Evolutionary conservation across 2,113 vertebrate genomes (phyloP).

Genomic region (Sinocyclocheilus anshuiensis): DNA sequence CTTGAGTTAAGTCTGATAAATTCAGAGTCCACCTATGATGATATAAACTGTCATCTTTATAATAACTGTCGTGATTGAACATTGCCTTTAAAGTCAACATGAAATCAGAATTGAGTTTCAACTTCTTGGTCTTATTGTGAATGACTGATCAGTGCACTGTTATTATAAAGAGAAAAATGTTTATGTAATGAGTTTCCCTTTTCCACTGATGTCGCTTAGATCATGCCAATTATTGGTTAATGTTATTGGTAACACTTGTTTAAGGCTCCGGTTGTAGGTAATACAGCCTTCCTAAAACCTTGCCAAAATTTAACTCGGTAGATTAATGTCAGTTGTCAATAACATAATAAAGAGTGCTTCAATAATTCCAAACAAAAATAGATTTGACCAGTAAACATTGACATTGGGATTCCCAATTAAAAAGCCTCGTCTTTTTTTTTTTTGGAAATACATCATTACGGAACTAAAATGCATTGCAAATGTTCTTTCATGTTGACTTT

Average conservation of each 20-base stretch:
- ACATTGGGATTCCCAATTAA: not conserved
- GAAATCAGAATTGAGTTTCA: not conserved
- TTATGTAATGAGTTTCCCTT: no score
- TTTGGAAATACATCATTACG: not conserved
- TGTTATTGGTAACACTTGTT: not conserved
- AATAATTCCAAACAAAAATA: not conserved
- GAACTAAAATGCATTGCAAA: not conserved
- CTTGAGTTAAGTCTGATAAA: not conserved
- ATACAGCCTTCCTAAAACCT: no score
- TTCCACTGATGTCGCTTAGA: not conserved
- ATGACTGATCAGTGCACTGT: not conserved
- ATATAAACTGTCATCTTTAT: no score
- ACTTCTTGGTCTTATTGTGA: not conserved
- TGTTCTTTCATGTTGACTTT: slow-evolving; percentile 25
- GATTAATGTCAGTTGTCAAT: not conserved
- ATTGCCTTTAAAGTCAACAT: slow-evolving; percentile 14
- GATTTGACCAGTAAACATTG: not conserved
- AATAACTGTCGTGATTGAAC: not conserved
- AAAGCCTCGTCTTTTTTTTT: not conserved
- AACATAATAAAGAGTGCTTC: not conserved
- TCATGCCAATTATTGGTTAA: not conserved
- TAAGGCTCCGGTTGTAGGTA: not conserved
- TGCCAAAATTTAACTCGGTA: not conserved
- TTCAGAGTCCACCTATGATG: not conserved
- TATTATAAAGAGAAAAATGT: no score